Evolutionary conservation across 2,797 vertebrate species (phyloP).

Genomic region (Acanthopagrus latus): DNA sequence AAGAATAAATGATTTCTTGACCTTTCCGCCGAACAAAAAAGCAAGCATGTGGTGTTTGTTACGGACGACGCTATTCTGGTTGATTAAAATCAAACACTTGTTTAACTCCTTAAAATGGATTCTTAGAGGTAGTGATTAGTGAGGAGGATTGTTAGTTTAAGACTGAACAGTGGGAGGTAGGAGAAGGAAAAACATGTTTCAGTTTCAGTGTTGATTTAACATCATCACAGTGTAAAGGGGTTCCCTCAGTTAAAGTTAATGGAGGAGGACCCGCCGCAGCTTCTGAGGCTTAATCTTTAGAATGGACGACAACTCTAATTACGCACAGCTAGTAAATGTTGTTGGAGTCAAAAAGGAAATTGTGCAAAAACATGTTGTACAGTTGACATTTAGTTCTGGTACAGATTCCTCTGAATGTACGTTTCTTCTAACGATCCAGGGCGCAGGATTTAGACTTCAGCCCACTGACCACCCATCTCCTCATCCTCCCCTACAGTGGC

Average conservation of each 20-base stretch:
- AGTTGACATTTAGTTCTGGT: no score
- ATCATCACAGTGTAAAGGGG: background rate
- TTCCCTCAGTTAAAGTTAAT: background rate
- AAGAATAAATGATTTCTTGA: conserved; percentile 18
- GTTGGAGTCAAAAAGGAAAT: background rate
- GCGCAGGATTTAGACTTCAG: no score
- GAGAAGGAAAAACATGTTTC: conserved; percentile 13
- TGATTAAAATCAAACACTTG: conserved; percentile 20
- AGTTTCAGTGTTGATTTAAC: conserved; percentile 5
- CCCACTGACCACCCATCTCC: no score
- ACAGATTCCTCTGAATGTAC: no score
- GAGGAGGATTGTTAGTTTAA: background rate
- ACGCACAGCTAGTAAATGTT: background rate
- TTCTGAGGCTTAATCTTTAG: no score
- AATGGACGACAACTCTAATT: background rate
- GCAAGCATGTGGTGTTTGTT: conserved; percentile 1
- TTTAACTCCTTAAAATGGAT: conserved; percentile 25
- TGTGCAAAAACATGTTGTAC: no score
- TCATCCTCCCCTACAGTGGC: no score
- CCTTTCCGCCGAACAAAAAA: background rate
- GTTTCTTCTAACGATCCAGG: no score
- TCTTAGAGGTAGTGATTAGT: conserved; percentile 16
- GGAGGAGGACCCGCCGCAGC: background rate
- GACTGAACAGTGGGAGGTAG: conserved; percentile 7
- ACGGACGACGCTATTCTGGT: conserved; percentile 2